A percentile compares a stretch with the other conserved stretches of the same genome.
These are phyloP conservation scores for Oxycera nigricornis DNA, from an alignment of 2,888 invertebrate genomes.

Conservation along the genomic window DNA sequence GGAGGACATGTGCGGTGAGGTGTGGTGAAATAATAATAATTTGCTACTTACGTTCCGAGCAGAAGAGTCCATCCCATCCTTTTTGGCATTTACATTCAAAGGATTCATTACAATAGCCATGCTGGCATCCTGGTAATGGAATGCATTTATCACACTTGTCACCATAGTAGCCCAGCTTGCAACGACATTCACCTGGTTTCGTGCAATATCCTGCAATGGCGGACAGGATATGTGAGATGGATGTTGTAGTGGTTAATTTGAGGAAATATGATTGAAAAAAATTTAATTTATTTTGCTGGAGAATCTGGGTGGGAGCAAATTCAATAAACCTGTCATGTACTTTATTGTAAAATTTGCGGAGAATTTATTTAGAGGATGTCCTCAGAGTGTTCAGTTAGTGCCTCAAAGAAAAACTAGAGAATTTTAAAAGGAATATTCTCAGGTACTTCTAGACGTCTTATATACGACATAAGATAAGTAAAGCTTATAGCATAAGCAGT, in stretches of 20 bases:
- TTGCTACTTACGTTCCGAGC: slow-evolving; percentile 77
- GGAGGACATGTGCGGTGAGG: not conserved
- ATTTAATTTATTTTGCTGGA: not conserved
- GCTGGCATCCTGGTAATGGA: slow-evolving; percentile 84
- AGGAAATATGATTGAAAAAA: not conserved
- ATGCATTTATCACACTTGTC: slow-evolving; percentile 86
- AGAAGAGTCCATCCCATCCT: slow-evolving; percentile 89
- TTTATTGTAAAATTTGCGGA: no score
- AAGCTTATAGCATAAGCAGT: no score
- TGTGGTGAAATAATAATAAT: not conserved
- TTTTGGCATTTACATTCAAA: slow-evolving; percentile 86
- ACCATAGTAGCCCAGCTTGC: slow-evolving; percentile 87
- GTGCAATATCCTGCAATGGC: slow-evolving; percentile 75
- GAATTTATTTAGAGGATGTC: no score
- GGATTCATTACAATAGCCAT: slow-evolving; percentile 83
- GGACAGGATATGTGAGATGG: not conserved
- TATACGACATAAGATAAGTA: no score
- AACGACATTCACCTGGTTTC: slow-evolving; percentile 86
- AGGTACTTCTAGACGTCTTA: no score
- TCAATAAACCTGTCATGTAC: no score
- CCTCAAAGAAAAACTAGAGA: no score
- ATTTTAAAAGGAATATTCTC: no score
- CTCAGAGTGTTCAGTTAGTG: no score
- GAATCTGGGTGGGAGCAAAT: no score
- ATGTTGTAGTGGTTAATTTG: not conserved